phyloP scores from a whole-genome alignment of 2,113 vertebrate species.

The Macquaria ambigua region DNA sequence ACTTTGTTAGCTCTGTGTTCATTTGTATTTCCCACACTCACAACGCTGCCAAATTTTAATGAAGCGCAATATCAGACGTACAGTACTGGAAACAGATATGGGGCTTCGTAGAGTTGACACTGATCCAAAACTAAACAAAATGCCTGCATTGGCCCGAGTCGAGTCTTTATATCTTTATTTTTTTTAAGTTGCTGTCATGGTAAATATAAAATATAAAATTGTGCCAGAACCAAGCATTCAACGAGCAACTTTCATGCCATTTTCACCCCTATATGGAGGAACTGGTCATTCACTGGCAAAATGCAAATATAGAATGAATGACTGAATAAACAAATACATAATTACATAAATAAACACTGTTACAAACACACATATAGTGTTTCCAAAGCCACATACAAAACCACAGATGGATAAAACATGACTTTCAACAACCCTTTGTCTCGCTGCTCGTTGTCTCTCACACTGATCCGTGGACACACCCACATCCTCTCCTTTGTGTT shows the following conservation, averaged over 20 bases:
- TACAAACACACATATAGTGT: background rate
- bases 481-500: constrained; percentile 57
- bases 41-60: background rate
- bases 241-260: background rate
- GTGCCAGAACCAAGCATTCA: fast-evolving
- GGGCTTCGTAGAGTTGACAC: background rate
- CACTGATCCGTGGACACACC: constrained; percentile 55
- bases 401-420: constrained; percentile 26
- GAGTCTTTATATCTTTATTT: too few relatives aligned
- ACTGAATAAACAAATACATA: background rate
- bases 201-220: background rate
- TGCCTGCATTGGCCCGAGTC: background rate
- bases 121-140: background rate
- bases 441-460: constrained; percentile 50
- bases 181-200: background rate
- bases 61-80: background rate
- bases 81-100: background rate
- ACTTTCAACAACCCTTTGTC: constrained; percentile 47
- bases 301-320: background rate
- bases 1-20: background rate
- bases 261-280: background rate
- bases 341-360: background rate
- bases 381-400: constrained; percentile 19
- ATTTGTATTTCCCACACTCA: background rate
- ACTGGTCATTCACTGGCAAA: background rate